These are phyloP conservation scores for Alethe castanea DNA, from an alignment of 2,113 vertebrate genomes.

Conservation along the genomic window DNA sequence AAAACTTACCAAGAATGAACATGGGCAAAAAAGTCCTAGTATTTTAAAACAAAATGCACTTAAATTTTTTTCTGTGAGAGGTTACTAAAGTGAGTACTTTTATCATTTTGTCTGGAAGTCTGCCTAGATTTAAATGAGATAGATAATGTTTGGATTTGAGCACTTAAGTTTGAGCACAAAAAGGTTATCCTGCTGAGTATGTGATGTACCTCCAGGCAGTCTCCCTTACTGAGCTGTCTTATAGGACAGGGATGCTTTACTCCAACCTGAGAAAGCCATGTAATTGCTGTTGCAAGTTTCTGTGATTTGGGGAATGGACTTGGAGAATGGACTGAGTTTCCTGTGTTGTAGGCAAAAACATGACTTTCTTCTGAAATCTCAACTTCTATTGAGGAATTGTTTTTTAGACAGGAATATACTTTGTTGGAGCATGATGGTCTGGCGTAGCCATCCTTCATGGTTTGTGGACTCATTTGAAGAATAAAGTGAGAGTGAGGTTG, in stretches of 20 bases:
- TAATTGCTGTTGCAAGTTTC: not conserved
- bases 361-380: not conserved
- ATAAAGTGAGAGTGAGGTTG: not conserved
- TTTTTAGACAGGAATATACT: not conserved
- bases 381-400: not conserved
- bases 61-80: not conserved
- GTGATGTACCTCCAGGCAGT: not conserved
- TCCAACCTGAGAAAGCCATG: not conserved
- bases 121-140: not conserved
- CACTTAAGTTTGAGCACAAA: not conserved
- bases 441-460: not conserved
- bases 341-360: not conserved
- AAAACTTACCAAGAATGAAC: not conserved
- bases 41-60: not conserved
- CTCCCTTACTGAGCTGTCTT: not conserved
- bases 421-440: not conserved
- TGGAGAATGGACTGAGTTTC: not conserved
- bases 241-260: rapidly evolving
- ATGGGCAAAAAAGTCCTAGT: not conserved
- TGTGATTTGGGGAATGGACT: not conserved
- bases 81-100: not conserved
- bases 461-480: not conserved
- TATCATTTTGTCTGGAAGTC: not conserved
- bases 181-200: not conserved
- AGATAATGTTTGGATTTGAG: not conserved